Conservation (phyloP, 2,113 vertebrate genomes). For the Egretta garzetta region DNA sequence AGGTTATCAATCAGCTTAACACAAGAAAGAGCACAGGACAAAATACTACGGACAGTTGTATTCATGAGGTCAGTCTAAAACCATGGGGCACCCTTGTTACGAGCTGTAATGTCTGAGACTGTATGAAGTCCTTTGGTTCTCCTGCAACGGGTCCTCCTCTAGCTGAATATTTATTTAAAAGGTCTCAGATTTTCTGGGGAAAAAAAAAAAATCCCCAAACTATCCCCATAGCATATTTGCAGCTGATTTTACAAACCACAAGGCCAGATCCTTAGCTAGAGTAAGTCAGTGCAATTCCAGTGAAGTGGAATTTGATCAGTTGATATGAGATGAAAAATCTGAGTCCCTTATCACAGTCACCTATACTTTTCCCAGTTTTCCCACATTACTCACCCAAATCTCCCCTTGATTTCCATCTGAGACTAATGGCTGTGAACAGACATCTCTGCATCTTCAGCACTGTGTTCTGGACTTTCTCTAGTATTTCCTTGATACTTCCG, state of each 20-base stretch:
- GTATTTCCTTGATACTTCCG: background rate
- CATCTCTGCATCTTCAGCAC: background rate
- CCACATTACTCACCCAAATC: background rate
- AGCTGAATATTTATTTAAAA: background rate
- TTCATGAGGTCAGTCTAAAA: background rate
- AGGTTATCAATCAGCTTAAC: background rate
- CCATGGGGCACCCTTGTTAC: rapidly evolving
- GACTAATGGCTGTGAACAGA: background rate
- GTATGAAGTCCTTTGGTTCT: background rate
- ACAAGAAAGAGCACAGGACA: background rate
- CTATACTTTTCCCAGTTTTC: background rate
- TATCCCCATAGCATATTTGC: background rate
- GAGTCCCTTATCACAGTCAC: background rate
- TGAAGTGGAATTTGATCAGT: background rate
- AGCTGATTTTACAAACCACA: background rate
- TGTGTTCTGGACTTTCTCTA: background rate
- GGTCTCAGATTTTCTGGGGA: background rate
- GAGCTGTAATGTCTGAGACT: background rate
- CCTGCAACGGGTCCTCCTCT: background rate
- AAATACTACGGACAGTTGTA: background rate
- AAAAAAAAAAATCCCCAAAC: background rate
- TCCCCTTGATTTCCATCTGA: background rate
- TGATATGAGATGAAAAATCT: background rate
- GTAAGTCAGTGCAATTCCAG: background rate
- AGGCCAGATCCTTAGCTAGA: background rate